A percentile compares a stretch with the other conserved stretches of the same genome.
Conservation (phyloP, 2,888 invertebrate species). For the Matsumyia berberina region DNA sequence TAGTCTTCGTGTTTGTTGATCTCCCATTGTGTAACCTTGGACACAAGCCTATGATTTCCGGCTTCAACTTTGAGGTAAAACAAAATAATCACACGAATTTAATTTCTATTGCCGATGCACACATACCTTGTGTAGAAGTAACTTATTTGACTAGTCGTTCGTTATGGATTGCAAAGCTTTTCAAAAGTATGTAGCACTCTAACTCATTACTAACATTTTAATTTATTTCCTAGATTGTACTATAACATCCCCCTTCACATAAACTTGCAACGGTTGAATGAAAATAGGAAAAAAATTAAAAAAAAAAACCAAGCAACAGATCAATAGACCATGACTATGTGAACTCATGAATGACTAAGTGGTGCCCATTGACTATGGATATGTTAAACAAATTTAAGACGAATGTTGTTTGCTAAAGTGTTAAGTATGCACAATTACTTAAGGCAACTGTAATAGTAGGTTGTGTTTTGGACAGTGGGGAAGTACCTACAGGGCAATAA, state of each 20-base stretch:
- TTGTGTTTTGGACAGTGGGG: neutral
- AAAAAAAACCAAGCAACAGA: conserved; percentile 17
- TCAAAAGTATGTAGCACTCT: neutral
- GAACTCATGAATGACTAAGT: conserved; percentile 64
- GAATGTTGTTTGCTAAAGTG: conserved; percentile 14
- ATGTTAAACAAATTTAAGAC: conserved; percentile 15
- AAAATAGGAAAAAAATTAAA: neutral
- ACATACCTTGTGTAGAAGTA: no score
- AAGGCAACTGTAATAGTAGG: neutral
- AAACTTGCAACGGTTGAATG: conserved; percentile 34
- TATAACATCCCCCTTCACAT: neutral
- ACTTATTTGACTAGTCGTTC: no score
- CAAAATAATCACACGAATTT: no score
- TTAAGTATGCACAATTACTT: conserved; percentile 33
- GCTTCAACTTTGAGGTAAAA: no score
- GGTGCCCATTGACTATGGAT: conserved; percentile 38
- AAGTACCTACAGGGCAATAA: neutral
- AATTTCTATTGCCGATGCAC: no score
- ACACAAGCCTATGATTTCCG: no score
- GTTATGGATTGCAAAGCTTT: no score
- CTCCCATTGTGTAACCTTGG: no score
- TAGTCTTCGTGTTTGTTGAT: no score
- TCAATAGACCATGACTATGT: conserved; percentile 65
- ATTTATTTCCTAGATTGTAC: neutral
- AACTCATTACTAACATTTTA: neutral